A percentile compares a stretch with the other conserved stretches of the same genome.
These are phyloP conservation scores for Cremastobaeus sp. DNA, from an alignment of 2,888 invertebrate genomes.

Conservation along the genomic window DNA sequence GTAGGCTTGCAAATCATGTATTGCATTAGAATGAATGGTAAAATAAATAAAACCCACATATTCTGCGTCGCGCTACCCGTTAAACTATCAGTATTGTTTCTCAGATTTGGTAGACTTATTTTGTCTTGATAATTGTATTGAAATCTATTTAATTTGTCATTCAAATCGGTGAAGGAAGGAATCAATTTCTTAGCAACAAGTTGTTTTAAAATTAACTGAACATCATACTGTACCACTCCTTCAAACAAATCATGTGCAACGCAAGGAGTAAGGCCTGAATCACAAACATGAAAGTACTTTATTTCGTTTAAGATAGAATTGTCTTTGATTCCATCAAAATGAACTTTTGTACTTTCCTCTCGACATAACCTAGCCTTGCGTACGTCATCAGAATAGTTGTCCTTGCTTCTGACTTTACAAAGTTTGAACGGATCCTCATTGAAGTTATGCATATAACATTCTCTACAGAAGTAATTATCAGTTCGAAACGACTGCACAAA, in stretches of 20 bases:
- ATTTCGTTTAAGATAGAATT: conserved; percentile 65
- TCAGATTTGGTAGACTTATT: conserved; percentile 24
- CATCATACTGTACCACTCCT: conserved; percentile 63
- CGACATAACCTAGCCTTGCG: conserved; percentile 17
- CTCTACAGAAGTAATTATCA: conserved; percentile 34
- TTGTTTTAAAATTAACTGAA: conserved; percentile 61
- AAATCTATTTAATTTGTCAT: background rate
- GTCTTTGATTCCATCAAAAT: conserved; percentile 62
- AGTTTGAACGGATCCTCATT: conserved; percentile 21
- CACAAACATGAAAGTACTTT: conserved; percentile 64
- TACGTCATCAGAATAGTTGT: conserved; percentile 20
- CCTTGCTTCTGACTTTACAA: conserved; percentile 20
- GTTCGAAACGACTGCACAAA: conserved; percentile 60
- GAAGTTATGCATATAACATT: conserved; percentile 50
- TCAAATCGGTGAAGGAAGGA: conserved; percentile 13
- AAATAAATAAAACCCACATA: conserved; percentile 47
- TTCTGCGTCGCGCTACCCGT: conserved; percentile 55
- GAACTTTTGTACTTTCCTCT: too few relatives aligned
- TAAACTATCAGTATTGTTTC: conserved; percentile 27
- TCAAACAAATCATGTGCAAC: conserved; percentile 67
- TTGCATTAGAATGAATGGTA: conserved; percentile 47
- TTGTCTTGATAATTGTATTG: conserved; percentile 6
- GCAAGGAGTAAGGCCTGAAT: conserved; percentile 66
- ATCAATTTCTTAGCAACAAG: conserved; percentile 37
- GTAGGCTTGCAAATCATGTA: conserved; percentile 11